phyloP scores from a whole-genome alignment of 2,888 invertebrate genomes.

The Acronicta leporina region DNA sequence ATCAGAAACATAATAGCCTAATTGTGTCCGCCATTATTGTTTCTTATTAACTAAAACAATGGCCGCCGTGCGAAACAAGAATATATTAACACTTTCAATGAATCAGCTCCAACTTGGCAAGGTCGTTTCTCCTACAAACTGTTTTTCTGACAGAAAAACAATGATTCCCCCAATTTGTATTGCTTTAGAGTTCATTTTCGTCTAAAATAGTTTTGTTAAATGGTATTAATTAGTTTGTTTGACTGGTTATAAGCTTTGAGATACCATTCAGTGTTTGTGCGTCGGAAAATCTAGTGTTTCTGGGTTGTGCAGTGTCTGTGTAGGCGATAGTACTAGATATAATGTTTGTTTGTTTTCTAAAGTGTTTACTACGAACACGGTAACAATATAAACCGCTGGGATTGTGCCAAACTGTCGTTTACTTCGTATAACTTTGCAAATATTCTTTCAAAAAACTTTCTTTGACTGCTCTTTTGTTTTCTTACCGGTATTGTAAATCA shows the following conservation, averaged over 20 bases:
- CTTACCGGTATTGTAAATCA: neutral
- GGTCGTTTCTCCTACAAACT: conserved; percentile 53
- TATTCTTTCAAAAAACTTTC: conserved; percentile 13
- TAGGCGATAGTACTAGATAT: conserved; percentile 14
- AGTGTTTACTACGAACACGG: conserved; percentile 23
- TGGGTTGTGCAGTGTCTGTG: conserved; percentile 27
- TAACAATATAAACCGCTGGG: conserved; percentile 12
- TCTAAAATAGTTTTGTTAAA: conserved; percentile 5
- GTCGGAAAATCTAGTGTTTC: conserved; percentile 64
- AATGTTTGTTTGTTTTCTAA: conserved; percentile 28
- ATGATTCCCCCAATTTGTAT: conserved; percentile 12
- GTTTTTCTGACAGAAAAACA: conserved; percentile 16
- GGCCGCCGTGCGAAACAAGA: conserved; percentile 67
- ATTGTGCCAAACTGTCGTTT: conserved; percentile 26
- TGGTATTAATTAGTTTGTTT: conserved; percentile 17
- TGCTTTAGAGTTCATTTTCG: conserved; percentile 38
- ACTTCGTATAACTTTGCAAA: conserved; percentile 11
- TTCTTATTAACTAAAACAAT: conserved; percentile 71
- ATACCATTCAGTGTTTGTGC: conserved; percentile 67
- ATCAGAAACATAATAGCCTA: conserved; percentile 53
- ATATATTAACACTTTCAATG: conserved; percentile 70
- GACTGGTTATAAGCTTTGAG: conserved; percentile 54
- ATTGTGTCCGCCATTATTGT: conserved; percentile 62
- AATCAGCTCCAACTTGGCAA: conserved; percentile 64
- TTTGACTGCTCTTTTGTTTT: conserved; percentile 5